Evolutionary conservation across 2,113 vertebrate genomes (phyloP), one percentile per base, ranked within the genome.

Genomic region (Malaclemys terrapin): DNA sequence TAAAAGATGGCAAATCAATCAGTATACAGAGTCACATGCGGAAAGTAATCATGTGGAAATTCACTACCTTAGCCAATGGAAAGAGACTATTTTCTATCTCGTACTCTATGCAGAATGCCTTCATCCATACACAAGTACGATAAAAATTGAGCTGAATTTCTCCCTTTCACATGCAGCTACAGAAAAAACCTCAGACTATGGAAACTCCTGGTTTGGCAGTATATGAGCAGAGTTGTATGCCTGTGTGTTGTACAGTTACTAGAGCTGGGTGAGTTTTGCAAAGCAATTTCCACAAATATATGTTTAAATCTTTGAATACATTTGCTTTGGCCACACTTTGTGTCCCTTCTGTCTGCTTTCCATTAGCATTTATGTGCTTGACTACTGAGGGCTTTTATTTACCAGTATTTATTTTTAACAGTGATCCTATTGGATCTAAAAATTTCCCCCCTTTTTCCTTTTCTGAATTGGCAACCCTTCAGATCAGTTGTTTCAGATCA

Each of bases 1-100:
- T 80, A 93, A 97, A 98, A 94, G 95, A 87, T 94, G 95, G 90
- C 69, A 96, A 97, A 93, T 97, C 95, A 93, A 92, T 96, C 95
- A 96, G 93, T 84, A 81, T 54, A 92, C 53, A 95, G 91, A 97
- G 83, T 57, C 87, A 91, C 82, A 81, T 49, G 95, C 29, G 72
- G 93, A 97, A 97, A 97, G 52, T 92, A 80, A 91, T 87, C 29
- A 75, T 45, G 27, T 96, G 96, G 93, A 97, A 97, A 96, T 94
- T 95, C 81, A 80, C 76, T 97, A 29, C 35, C 52, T 29, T 42
- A 84, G 72, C 52, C 84, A 87, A 80, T 89, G 50, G 80, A 94
- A 96, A 96, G 59, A 92, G 81, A 96, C 84, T 53, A 38, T 95
- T 95, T 95, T 95, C 65, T 96, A 85, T 95, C 83, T 92, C 89